phyloP scores from a whole-genome alignment of 2,797 vertebrate genomes.

The Chromobotia macracanthus region DNA sequence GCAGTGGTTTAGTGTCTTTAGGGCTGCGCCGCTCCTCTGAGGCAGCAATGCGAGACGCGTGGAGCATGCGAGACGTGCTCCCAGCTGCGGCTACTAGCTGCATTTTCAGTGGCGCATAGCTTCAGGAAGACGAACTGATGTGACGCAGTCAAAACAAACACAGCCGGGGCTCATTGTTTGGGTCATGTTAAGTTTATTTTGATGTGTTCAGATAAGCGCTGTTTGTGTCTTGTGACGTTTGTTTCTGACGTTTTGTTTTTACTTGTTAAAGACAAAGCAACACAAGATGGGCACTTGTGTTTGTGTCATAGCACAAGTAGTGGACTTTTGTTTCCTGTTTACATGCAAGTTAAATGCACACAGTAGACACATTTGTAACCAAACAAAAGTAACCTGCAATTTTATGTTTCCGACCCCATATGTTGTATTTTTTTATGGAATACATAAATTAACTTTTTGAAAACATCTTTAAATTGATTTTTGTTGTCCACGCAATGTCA shows the following conservation, averaged over 20 bases:
- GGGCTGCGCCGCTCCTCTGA: constrained; percentile 32
- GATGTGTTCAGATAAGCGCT: constrained; percentile 2
- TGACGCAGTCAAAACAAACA: constrained; percentile 22
- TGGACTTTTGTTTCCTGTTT: background rate
- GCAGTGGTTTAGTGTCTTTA: constrained; percentile 52
- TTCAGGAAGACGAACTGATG: constrained; percentile 12
- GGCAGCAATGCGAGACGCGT: constrained; percentile 27
- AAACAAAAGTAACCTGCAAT: too few species aligned
- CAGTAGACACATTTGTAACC: background rate
- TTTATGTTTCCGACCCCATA: too few species aligned
- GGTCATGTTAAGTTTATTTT: constrained; percentile 14
- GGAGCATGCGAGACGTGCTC: constrained; percentile 54
- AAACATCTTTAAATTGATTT: too few species aligned
- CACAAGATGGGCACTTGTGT: background rate
- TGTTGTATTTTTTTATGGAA: too few species aligned
- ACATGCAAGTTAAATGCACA: background rate
- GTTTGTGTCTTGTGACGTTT: constrained; percentile 22
- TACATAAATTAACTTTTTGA: too few species aligned
- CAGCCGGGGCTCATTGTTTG: background rate
- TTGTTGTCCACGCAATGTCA: too few species aligned
- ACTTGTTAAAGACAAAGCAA: background rate
- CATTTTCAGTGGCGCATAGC: background rate
- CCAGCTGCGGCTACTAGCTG: constrained; percentile 36
- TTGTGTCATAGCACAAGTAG: background rate
- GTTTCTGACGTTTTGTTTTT: constrained; percentile 17